Evolutionary conservation across 2,888 invertebrate genomes (phyloP), one percentile per base, ranked within the genome.

Genomic region (Meteorus cinctellus): DNA sequence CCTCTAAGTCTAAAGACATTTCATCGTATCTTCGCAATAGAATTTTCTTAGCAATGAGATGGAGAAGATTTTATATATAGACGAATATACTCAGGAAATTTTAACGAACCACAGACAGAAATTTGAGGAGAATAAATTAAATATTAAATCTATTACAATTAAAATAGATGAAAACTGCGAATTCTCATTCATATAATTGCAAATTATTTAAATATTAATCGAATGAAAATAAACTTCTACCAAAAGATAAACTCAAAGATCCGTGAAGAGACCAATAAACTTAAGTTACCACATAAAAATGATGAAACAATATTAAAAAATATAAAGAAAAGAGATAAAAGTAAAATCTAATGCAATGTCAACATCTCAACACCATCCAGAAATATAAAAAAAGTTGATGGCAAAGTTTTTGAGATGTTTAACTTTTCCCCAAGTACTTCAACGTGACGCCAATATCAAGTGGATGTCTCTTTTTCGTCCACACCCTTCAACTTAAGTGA

Each of bases 361-460:
- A 75, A 75, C 71, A 71, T 31, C 31, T 62, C 62, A 12, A 24
- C 62, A 29, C 31, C 62, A 29, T 29, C 31, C 14, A 16, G 1
- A 14, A 51, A 71, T 29, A 27, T n/a, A 66, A 77, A 55, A 41
- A 73, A 77, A 55, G 66, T 31, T 67, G 66, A 79, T 78, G 78
- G 74, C 75, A 79, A 80, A 79, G 77, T 55, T 79, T 77, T 62
- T 12, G 19, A 31, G 59, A 34, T 78, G 66, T 79, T 80, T 80
- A 62, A 70, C 66, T 78, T 81, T 74, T 75, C 63, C 36, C 24
- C 55, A 69, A 72, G 68, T 73, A 55, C 55, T 75, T 68, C 63
- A 41, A 29, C 16, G 51, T 45, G 45, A 59, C 10, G 62, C 62
- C 36, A 63, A 59, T 29, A 68, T 66, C 34, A 67, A 68, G 55